phyloP scores from a whole-genome alignment of 1,140 invertebrate species.

The Cheumatopsyche charites region DNA sequence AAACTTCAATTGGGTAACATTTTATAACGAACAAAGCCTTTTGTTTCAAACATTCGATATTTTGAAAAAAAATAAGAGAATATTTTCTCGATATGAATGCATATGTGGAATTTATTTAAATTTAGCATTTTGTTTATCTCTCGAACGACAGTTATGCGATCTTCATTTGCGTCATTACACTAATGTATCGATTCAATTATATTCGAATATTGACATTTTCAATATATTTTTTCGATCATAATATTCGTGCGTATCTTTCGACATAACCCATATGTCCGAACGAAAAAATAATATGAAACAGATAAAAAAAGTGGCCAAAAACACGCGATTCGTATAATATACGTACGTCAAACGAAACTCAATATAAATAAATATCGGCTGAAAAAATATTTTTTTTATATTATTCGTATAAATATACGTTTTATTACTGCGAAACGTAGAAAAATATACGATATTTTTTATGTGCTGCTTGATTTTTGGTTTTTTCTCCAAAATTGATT shows the following conservation, averaged over 20 bases:
- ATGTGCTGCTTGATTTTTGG: no score
- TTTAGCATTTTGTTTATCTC: no score
- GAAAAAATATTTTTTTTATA: not conserved
- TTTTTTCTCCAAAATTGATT: no score
- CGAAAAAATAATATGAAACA: not conserved
- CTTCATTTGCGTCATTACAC: not conserved
- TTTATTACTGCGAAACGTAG: no score
- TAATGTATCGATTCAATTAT: not conserved
- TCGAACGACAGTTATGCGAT: not conserved
- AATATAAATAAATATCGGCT: not conserved
- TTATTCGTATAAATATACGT: not conserved
- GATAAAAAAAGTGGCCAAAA: slow-evolving; percentile 6
- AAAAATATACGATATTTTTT: no score
- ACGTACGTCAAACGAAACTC: not conserved
- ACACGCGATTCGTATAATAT: not conserved
- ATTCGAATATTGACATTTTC: not conserved
- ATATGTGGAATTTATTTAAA: no score
- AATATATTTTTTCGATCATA: not conserved
- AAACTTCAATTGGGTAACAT: no score
- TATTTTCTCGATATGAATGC: no score
- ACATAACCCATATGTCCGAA: not conserved
- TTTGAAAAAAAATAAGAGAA: no score
- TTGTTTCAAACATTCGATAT: no score
- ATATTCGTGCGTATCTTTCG: not conserved
- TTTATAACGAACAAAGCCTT: no score